These are phyloP conservation scores for Drosophila paulistorum DNA, from an alignment of 1,140 invertebrate genomes.

Conservation along the genomic window DNA sequence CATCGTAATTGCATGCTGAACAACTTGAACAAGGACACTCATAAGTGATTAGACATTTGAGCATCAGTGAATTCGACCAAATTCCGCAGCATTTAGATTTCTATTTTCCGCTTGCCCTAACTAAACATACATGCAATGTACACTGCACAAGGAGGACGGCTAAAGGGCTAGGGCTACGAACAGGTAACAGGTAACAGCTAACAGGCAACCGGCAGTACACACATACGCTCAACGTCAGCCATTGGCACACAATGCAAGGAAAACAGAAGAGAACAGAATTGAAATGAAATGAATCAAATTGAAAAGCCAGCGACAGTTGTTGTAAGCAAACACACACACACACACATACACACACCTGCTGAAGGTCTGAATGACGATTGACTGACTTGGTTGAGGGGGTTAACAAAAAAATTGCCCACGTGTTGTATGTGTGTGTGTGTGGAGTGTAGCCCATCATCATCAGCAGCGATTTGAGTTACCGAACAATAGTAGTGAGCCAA, in stretches of 20 bases:
- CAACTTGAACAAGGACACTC: too few relatives aligned
- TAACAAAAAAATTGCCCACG: conserved; percentile 44
- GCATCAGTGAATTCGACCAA: neutral
- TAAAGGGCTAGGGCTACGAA: neutral
- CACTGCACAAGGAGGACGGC: neutral
- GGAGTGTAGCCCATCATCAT: conserved; percentile 51
- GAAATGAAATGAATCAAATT: conserved; percentile 72
- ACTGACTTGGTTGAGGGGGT: conserved; percentile 55
- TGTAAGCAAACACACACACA: conserved; percentile 39
- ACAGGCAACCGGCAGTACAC: neutral
- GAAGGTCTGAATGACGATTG: conserved; percentile 54
- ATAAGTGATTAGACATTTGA: neutral
- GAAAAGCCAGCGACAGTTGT: conserved; percentile 71
- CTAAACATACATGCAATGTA: neutral
- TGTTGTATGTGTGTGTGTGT: conserved; percentile 22
- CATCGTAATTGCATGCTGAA: too few relatives aligned
- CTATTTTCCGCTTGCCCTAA: conserved; percentile 5
- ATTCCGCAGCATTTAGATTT: neutral
- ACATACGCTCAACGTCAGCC: conserved; percentile 2
- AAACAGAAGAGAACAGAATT: conserved; percentile 42
- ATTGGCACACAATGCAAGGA: conserved; percentile 47
- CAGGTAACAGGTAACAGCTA: neutral
- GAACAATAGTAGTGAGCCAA: conserved; percentile 56
- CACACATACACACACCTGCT: conserved; percentile 14
- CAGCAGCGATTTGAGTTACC: conserved; percentile 61